Base-by-base conservation (phyloP, 2,888 invertebrate genomes). In the Drosophila colorata region DNA sequence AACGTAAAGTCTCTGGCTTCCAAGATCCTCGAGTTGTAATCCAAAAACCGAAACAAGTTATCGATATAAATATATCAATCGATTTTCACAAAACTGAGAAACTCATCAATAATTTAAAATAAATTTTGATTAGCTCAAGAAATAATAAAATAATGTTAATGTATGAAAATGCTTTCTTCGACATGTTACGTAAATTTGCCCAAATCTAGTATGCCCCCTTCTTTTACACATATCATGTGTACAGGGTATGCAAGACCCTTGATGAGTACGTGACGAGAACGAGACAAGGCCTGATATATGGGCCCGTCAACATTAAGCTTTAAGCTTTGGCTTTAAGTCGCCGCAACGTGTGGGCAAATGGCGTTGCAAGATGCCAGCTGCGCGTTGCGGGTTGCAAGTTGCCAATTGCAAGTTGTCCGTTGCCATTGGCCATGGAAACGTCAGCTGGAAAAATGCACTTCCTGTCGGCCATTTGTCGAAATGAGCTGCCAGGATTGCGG, bases 401-500 rank as follows among this genome's bases (percentile, higher is more conserved):
- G 48, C 16, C 16, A 11, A 49, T 48, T 41, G 49, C 41, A 18
- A 8, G 25, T 33, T 33, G 33, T n/a, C 16, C 35, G 31, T 35
- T 57, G 43, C 16, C 43, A 64, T 37, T 37, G 55, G 56, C 78
- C 58, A 52, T 63, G 43, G 59, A 23, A 60, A 61, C 51, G 69
- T 60, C 70, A 67, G 49, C 56, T 55, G 76, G 66, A 51, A 69
- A 81, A 82, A 84, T 86, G 74, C 77, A 83, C 84, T 74, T 83
- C 87, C 88, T 83, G 88, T 60, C 84, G 74, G 74, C 88, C 87
- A 88, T 83, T 83, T 83, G 83, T 88, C 88, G 87, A 64, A 86
- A 86, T 88, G 88, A 86, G 87, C 84, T 71, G 88, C 71, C 83
- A 82, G 86, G 86, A 75, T 82, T 82, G 87, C 73, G 73, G 65